Evolutionary conservation across 2,888 invertebrate genomes (phyloP).

Genomic region (Boloria euphrosyne): DNA sequence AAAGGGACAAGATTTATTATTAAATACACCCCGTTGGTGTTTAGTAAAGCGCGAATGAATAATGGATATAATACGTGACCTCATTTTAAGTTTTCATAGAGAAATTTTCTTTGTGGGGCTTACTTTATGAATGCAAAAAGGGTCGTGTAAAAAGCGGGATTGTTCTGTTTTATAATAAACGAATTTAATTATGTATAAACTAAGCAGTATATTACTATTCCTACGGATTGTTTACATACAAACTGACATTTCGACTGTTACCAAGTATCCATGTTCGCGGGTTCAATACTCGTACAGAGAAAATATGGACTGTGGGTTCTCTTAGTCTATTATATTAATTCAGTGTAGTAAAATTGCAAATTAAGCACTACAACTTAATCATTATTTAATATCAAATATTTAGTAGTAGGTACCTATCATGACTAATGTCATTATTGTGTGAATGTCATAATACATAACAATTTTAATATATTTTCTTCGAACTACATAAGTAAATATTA

Average conservation of each 20-base stretch:
- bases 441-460: too few relatives aligned
- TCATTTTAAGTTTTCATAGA: slow-evolving; percentile 23
- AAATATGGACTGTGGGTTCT: too few relatives aligned
- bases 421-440: too few relatives aligned
- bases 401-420: too few relatives aligned
- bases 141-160: slow-evolving; percentile 13
- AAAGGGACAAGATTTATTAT: slow-evolving; percentile 20
- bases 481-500: neutral
- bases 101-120: slow-evolving; percentile 1
- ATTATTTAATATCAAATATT: too few relatives aligned
- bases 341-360: too few relatives aligned
- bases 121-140: slow-evolving; percentile 6
- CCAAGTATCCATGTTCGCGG: too few relatives aligned
- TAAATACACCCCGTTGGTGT: slow-evolving; percentile 23
- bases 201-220: neutral
- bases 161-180: slow-evolving; percentile 7
- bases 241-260: too few relatives aligned
- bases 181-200: neutral
- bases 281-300: too few relatives aligned
- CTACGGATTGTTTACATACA: neutral
- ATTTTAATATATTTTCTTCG: neutral
- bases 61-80: slow-evolving; percentile 33
- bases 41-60: slow-evolving; percentile 30
- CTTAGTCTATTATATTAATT: too few relatives aligned
- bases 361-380: too few relatives aligned